These are phyloP conservation scores for Tupaia chinensis DNA, from an alignment of 2,113 vertebrate genomes.

Conservation along the genomic window DNA sequence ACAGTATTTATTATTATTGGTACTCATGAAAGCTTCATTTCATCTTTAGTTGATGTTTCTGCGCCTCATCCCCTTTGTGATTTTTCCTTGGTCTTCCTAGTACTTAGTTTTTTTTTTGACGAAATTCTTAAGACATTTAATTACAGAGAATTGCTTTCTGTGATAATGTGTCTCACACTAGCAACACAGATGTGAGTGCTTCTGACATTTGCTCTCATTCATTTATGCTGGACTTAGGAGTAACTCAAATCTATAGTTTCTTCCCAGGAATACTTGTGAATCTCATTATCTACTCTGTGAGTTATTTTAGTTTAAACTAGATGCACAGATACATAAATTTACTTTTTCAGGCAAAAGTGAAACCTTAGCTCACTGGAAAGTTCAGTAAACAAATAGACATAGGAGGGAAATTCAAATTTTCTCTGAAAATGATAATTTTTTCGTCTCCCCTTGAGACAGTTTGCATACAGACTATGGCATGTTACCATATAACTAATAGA, in stretches of 20 bases:
- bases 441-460: not conserved
- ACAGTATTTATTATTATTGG: not conserved
- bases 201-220: not conserved
- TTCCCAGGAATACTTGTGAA: not conserved
- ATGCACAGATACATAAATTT: not conserved
- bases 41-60: not conserved
- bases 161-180: fast-evolving
- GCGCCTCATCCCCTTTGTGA: not conserved
- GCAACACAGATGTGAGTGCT: fast-evolving
- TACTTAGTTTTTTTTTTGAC: not conserved
- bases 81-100: not conserved
- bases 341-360: not conserved
- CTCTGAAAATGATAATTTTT: not conserved
- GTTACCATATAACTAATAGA: no score
- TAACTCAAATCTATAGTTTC: not conserved
- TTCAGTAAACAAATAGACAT: not conserved
- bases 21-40: not conserved
- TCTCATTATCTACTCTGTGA: not conserved
- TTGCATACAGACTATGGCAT: fast-evolving
- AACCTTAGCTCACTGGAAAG: fast-evolving
- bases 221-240: not conserved
- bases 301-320: not conserved
- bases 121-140: not conserved
- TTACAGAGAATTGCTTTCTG: not conserved
- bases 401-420: not conserved